These are phyloP conservation scores for Eristalinus aeneus DNA, from an alignment of 2,888 invertebrate genomes.

Conservation along the genomic window DNA sequence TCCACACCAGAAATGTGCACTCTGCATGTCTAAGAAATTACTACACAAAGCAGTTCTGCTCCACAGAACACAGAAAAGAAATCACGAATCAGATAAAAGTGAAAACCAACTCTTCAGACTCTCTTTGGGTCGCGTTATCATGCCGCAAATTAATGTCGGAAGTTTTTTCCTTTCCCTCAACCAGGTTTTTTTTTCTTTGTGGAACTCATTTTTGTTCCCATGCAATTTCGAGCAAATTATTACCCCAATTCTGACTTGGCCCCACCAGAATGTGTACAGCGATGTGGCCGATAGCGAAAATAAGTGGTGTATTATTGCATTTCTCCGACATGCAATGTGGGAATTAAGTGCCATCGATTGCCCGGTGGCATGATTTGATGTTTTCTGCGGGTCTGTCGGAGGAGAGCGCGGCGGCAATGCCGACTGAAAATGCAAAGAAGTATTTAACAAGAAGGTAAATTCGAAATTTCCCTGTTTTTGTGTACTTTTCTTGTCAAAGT, in stretches of 20 bases:
- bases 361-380: constrained; percentile 73
- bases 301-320: constrained; percentile 42
- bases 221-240: not conserved
- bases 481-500: not conserved
- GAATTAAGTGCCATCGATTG: constrained; percentile 75
- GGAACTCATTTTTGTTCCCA: not conserved
- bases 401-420: not conserved
- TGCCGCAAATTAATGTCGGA: not conserved
- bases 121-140: not conserved
- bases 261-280: not conserved
- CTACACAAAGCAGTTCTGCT: not conserved
- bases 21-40: not conserved
- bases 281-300: constrained; percentile 14
- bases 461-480: not conserved
- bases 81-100: not conserved
- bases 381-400: not conserved
- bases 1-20: not conserved
- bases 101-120: not conserved
- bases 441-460: not conserved
- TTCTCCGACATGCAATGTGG: constrained; percentile 75
- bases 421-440: not conserved
- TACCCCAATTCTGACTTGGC: not conserved
- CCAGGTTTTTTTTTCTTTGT: not conserved
- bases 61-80: not conserved
- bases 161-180: not conserved